Evolutionary conservation across 1,140 invertebrate genomes (phyloP).

Genomic region (Drosophila repleta): DNA sequence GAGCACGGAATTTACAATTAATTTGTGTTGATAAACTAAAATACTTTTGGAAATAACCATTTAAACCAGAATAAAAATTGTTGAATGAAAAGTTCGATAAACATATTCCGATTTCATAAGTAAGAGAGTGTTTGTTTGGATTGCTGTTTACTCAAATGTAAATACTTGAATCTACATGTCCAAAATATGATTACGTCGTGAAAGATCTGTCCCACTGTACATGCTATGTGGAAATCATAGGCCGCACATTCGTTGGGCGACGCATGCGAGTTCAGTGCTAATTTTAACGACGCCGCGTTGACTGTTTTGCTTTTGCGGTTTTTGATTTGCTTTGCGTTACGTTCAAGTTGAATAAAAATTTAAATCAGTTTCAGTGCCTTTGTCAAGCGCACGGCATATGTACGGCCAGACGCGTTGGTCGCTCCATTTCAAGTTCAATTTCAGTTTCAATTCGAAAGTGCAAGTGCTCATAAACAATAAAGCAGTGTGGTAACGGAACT

Average conservation of each 20-base stretch:
- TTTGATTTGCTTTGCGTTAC: conserved; percentile 50
- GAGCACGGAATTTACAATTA: too few species aligned
- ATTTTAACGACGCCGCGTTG: conserved; percentile 77
- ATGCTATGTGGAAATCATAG: conserved; percentile 64
- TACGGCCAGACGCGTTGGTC: background rate
- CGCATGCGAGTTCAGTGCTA: conserved; percentile 69
- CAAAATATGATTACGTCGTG: too few species aligned
- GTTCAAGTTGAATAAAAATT: conserved; percentile 61
- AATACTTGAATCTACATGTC: background rate
- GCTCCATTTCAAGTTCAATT: conserved; percentile 15
- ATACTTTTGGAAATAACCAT: too few species aligned
- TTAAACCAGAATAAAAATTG: too few species aligned
- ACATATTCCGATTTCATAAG: too few species aligned
- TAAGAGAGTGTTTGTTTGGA: too few species aligned
- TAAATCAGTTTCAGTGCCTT: conserved; percentile 74
- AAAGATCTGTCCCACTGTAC: conserved; percentile 10
- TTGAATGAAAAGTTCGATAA: too few species aligned
- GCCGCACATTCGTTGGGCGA: conserved; percentile 58
- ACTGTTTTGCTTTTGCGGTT: conserved; percentile 72
- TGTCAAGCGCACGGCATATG: conserved; percentile 33
- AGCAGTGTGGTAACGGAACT: conserved; percentile 26
- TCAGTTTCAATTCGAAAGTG: conserved; percentile 28
- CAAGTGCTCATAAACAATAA: conserved; percentile 25
- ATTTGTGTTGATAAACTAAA: too few species aligned
- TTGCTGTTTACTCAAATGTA: background rate